These are phyloP conservation scores for Drosophila atroscutellata DNA, from an alignment of 2,888 invertebrate genomes.

Conservation along the genomic window DNA sequence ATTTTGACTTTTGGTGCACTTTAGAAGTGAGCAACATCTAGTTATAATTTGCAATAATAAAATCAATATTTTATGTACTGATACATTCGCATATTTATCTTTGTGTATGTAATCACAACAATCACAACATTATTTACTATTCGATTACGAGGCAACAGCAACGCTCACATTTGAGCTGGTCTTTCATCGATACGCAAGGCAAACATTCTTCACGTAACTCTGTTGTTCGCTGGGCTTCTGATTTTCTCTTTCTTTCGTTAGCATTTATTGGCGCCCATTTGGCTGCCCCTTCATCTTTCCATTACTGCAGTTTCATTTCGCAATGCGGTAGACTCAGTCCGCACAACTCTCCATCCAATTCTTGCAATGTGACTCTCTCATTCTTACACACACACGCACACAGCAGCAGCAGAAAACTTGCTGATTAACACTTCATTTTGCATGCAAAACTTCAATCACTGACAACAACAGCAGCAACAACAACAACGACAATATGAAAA, in stretches of 20 bases:
- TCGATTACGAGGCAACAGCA: not conserved
- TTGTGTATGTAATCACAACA: not conserved
- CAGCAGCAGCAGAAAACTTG: constrained; percentile 26
- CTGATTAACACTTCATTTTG: constrained; percentile 71
- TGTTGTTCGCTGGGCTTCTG: constrained; percentile 2
- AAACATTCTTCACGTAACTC: constrained; percentile 7
- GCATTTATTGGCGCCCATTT: constrained; percentile 21
- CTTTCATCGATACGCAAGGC: not conserved
- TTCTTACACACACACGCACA: not conserved
- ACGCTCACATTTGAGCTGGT: not conserved
- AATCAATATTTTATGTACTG: not conserved
- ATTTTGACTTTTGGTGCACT: not conserved
- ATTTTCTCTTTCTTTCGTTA: constrained; percentile 1
- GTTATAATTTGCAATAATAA: not conserved
- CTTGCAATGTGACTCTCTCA: not conserved
- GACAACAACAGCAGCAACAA: constrained; percentile 30
- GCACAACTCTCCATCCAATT: not conserved
- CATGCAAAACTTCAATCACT: constrained; percentile 67
- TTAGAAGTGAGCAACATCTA: not conserved
- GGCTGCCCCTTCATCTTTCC: constrained; percentile 4
- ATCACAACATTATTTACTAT: not conserved
- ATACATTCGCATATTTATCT: not conserved
- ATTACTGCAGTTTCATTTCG: constrained; percentile 26
- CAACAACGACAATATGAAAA: constrained; percentile 45
- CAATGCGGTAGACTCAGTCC: constrained; percentile 18